A percentile compares a stretch with the other conserved stretches of the same genome.
phyloP scores from a whole-genome alignment of 2,113 vertebrate species.

The Beaufortia kweichowensis region DNA sequence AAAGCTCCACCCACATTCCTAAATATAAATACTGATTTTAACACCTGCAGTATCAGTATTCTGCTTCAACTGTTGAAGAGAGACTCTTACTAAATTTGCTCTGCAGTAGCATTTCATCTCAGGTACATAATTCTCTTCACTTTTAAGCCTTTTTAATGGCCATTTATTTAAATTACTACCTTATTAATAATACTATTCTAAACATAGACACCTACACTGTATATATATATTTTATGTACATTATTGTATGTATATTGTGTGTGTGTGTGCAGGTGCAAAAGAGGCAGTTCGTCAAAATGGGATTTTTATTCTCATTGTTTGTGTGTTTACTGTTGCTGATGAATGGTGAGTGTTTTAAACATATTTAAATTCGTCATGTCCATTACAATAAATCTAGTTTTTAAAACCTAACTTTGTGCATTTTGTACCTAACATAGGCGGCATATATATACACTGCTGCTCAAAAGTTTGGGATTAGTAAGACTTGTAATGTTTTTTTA shows the following conservation, averaged over 20 bases:
- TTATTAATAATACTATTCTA: too few species aligned
- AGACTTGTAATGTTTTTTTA: too few species aligned
- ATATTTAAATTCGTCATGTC: too few species aligned
- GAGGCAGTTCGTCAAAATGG: neutral
- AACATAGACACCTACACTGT: too few species aligned
- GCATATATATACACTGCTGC: too few species aligned
- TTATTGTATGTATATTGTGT: too few species aligned
- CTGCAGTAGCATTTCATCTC: neutral
- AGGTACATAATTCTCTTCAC: neutral
- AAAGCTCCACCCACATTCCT: neutral
- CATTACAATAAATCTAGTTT: too few species aligned
- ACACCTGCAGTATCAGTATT: neutral
- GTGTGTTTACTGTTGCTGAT: neutral
- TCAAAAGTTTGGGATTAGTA: too few species aligned
- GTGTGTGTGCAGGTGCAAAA: neutral
- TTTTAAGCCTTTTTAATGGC: neutral
- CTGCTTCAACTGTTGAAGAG: neutral
- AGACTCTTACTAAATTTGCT: neutral
- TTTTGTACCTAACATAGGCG: too few species aligned
- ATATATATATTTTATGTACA: too few species aligned
- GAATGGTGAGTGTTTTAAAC: slow-evolving; percentile 1
- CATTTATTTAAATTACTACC: too few species aligned
- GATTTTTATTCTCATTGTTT: slow-evolving; percentile 5
- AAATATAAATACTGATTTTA: neutral
- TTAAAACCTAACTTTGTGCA: too few species aligned